phyloP scores from a whole-genome alignment of 2,113 vertebrate species.

The Notiomystis cincta region DNA sequence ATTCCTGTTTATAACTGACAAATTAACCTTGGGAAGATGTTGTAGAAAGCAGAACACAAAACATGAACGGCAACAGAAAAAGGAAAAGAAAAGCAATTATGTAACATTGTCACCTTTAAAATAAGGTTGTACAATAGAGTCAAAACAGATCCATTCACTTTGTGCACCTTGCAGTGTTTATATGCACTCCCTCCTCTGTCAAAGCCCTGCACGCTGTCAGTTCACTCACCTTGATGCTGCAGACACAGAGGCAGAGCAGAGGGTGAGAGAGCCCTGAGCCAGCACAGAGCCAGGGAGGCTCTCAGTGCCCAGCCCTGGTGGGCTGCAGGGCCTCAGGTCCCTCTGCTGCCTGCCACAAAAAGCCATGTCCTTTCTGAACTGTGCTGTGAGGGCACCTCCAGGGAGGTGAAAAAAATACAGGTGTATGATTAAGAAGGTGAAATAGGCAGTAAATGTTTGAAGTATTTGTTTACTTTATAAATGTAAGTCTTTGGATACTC shows the following conservation, averaged over 20 bases:
- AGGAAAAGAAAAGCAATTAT: not conserved
- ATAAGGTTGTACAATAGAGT: not conserved
- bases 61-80: not conserved
- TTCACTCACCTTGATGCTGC: not conserved
- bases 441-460: not conserved
- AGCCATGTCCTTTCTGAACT: accelerated
- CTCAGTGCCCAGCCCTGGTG: not conserved
- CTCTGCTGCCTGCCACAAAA: not conserved
- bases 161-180: not conserved
- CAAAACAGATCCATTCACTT: not conserved
- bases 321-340: not conserved
- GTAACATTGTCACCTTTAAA: not conserved
- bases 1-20: not conserved
- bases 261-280: not conserved
- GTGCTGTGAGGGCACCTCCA: not conserved
- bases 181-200: not conserved
- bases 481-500: not conserved
- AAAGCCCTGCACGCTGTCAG: not conserved
- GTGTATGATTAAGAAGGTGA: accelerated
- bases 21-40: not conserved
- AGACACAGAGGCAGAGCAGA: not conserved
- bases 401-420: not conserved
- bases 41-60: not conserved
- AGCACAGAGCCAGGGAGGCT: too few relatives aligned
- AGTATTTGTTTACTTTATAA: not conserved